These are phyloP conservation scores for Okapia johnstoni DNA, from an alignment of 2,113 vertebrate genomes.

Conservation along the genomic window DNA sequence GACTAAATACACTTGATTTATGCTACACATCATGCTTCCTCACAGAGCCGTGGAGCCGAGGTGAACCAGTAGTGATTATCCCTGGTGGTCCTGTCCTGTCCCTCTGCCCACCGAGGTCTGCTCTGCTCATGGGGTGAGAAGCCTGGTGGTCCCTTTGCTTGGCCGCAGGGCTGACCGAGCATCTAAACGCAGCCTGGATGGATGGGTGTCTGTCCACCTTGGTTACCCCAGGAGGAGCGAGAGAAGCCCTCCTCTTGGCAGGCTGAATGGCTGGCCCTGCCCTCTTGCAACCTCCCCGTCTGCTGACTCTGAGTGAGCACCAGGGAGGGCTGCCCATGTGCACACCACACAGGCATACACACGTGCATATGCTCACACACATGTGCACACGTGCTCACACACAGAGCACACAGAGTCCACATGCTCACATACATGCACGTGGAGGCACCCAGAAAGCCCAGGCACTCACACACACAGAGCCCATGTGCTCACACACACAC, in stretches of 20 bases:
- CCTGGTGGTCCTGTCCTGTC: neutral
- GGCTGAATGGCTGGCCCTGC: neutral
- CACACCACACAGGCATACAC: neutral
- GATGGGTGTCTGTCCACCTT: neutral
- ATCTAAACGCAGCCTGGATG: neutral
- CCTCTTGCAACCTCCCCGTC: neutral
- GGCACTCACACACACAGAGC: neutral
- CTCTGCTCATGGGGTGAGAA: neutral
- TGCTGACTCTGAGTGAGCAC: neutral
- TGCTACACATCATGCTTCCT: fast-evolving
- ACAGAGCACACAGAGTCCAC: neutral
- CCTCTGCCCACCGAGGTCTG: neutral
- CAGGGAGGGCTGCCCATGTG: neutral
- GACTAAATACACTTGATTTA: neutral
- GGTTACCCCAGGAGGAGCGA: neutral
- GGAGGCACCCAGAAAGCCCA: neutral
- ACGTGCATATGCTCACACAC: neutral
- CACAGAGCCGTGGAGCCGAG: neutral
- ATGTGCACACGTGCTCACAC: neutral
- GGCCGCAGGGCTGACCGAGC: neutral
- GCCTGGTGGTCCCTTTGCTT: neutral
- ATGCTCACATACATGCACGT: neutral
- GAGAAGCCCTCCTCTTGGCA: neutral
- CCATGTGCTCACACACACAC: neutral
- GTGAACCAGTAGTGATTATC: neutral